Base-by-base conservation (phyloP, 2,113 vertebrate species). In the Laticauda colubrina region DNA sequence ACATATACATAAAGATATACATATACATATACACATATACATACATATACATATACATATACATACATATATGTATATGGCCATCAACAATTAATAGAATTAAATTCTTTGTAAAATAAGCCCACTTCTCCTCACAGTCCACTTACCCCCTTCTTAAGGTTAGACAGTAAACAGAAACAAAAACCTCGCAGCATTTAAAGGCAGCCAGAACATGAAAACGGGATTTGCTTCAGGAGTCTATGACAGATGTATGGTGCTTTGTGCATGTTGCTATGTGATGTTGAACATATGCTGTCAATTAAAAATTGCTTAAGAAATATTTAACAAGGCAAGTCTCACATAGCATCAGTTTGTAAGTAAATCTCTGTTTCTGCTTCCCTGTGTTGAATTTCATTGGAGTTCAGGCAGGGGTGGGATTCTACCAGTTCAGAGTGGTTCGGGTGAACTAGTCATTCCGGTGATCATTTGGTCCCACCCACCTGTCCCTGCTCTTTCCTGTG, bases 261-360 rank as follows among this genome's bases (percentile, higher is more conserved):
- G 95, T 91, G 91, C 92, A 95, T 95, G 94, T 95, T 97, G 93
- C 92, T 97, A 54, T 97, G 96, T 97, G 96, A 96, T 97, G 93
- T 97, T 96, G 93, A 97, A 95, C 96, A 97, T 96, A 97, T 96
- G 96, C 94, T 97, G 96, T 96, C 96, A 96, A 97, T 98, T 97
- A 97, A 97, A 98, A 97, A 93, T 96, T 97, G 94, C 92, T 98
- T 98, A 95, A 97, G 96, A 96, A 97, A 96, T 97, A 97, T 97
- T 97, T 97, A 97, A 95, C 96, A 96, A 97, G 93, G 92, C 92
- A 97, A 95, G 97, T 96, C 75, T 95, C 94, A 96, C 93, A 94
- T 88, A 95, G 0, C 24, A 23, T 92, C 92, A 89, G 59, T 96
- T 95, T 95, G 91, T 95, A 95, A 29, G 94, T 95, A 97, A 95